Base-by-base conservation (phyloP, 2,888 invertebrate genomes). In the Tineola bisselliella region DNA sequence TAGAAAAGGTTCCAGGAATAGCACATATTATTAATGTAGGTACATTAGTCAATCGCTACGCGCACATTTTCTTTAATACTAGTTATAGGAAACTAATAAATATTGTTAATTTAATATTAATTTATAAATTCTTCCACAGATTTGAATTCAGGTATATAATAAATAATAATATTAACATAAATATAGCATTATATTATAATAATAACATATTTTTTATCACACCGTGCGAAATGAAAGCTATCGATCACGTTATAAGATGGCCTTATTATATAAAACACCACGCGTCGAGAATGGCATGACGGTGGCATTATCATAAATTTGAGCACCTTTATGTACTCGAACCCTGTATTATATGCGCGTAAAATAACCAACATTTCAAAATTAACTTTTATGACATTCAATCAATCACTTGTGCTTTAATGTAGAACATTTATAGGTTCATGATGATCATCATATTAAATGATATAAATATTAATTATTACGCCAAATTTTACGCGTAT, bases 221-320 rank as follows among this genome's bases (percentile, higher is more conserved):
- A 67, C 66, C 69, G 73, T 72, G 71, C 68, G 69, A 70, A 69
- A 38, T 38, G 3, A 10, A 10, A 38, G 38, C 38, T 69, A 73
- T 75, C 73, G 73, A 77, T 75, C 73, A 74, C 66, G 10, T 71
- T 69, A 69, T 69, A 69, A 66, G 71, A 38, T n/a, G 38, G 38
- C 38, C 38, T 38, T 38, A 75, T 74, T 75, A 75, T 75, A 73
- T 74, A 68, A 68, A 68, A 65, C 68, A 70, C 70, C 71, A 73
- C 64, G 65, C 48, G 71, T 70, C 66, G 67, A 67, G 69, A 69
- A 70, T 69, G 63, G 43, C 18, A 44, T 11, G 15, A 43, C 15
- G 57, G 66, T 64, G 65, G 65, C 63, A 61, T 62, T 63, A 66
- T 66, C 68, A 68, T 72, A 70, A 72, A 68, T 66, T 65, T 66